Percentiles rank a stretch among this genome's conserved stretches.
phyloP scores from a whole-genome alignment of 37 sponge, comb jelly and placozoan genomes.

The Geodia barretti region DNA sequence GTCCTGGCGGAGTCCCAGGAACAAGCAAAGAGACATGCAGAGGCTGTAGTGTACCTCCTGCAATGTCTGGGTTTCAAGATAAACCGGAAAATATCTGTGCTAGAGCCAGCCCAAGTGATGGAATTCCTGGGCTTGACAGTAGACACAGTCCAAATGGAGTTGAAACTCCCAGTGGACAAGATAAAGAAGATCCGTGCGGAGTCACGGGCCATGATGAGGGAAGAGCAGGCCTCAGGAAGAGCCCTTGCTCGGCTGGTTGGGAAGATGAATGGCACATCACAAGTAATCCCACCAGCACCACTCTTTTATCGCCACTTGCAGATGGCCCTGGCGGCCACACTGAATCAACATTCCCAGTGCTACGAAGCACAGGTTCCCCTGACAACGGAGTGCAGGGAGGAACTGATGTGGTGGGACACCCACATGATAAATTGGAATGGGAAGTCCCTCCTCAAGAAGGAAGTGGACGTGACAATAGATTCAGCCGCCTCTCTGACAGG shows the following conservation, averaged over 20 bases:
- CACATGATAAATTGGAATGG: conserved; percentile 48
- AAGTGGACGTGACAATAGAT: background rate
- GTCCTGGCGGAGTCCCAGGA: conserved; percentile 39
- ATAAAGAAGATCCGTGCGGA: conserved; percentile 10
- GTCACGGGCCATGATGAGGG: background rate
- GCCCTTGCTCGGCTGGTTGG: conserved; percentile 28
- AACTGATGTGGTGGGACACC: conserved; percentile 33
- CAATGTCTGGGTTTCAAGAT: conserved; percentile 36
- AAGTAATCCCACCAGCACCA: conserved; percentile 33
- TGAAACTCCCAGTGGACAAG: conserved; percentile 39
- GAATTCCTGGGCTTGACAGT: conserved; percentile 59
- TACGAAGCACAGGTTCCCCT: conserved; percentile 20
- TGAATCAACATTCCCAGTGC: background rate
- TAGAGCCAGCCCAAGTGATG: conserved; percentile 20
- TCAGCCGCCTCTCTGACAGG: conserved; percentile 54
- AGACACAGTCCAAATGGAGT: conserved; percentile 30
- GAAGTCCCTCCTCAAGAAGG: background rate
- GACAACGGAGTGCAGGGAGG: conserved; percentile 4
- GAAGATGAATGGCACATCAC: conserved; percentile 19
- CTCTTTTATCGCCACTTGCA: conserved; percentile 38
- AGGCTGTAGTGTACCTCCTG: conserved; percentile 21
- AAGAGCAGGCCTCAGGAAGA: background rate
- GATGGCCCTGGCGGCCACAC: conserved; percentile 1
- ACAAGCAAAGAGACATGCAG: conserved; percentile 4
- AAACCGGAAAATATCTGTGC: conserved; percentile 15